Evolutionary conservation across 2,797 vertebrate genomes (phyloP).

Genomic region (Nannoperca australis): DNA sequence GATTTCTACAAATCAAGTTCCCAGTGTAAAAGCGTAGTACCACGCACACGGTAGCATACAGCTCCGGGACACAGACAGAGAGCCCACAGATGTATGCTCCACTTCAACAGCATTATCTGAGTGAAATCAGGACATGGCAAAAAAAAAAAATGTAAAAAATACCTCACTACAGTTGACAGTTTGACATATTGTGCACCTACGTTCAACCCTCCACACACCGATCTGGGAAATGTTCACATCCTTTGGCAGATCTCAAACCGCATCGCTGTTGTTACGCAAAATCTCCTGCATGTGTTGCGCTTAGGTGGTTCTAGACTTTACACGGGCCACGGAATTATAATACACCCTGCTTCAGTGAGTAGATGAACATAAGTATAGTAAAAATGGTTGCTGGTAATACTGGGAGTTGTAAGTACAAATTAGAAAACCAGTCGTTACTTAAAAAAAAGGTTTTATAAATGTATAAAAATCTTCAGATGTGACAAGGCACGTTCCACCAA

Average conservation of each 20-base stretch:
- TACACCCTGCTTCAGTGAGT: slow-evolving; percentile 41
- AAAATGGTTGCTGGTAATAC: slow-evolving; percentile 63
- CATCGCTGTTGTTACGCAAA: slow-evolving; percentile 47
- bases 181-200: slow-evolving; percentile 75
- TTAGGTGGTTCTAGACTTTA: slow-evolving; percentile 67
- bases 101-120: slow-evolving; percentile 75
- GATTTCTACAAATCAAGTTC: slow-evolving; percentile 90
- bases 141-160: slow-evolving; percentile 24
- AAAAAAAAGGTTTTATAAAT: slow-evolving; percentile 50
- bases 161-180: slow-evolving; percentile 75
- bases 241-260: slow-evolving; percentile 62
- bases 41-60: slow-evolving; percentile 82
- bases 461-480: slow-evolving; percentile 63
- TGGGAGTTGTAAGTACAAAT: slow-evolving; percentile 63
- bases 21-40: slow-evolving; percentile 93
- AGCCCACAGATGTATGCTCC: slow-evolving; percentile 80
- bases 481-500: slow-evolving; percentile 50
- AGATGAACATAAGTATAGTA: slow-evolving; percentile 58
- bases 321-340: slow-evolving; percentile 61
- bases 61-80: slow-evolving; percentile 75
- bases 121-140: slow-evolving; percentile 72
- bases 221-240: slow-evolving; percentile 64
- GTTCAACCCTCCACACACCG: slow-evolving; percentile 69
- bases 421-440: slow-evolving; percentile 49
- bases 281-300: slow-evolving; percentile 55